Evolutionary conservation across 2,888 invertebrate genomes (phyloP).

Genomic region (Sussaba pulchella): DNA sequence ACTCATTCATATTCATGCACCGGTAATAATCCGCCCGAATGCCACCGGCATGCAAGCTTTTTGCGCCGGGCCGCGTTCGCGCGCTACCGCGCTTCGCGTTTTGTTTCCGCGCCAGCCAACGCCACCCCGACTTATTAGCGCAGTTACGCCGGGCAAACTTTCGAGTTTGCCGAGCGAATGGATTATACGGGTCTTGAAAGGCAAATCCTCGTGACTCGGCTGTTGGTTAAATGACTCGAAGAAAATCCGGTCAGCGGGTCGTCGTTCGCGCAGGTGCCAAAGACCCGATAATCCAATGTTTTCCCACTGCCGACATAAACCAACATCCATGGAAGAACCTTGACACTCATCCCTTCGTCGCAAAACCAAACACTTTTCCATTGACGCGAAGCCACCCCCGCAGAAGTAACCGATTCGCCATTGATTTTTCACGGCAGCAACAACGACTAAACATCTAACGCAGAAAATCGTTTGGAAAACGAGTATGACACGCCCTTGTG

Average conservation of each 20-base stretch:
- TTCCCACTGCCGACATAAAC: slow-evolving; percentile 45
- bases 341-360: slow-evolving; percentile 60
- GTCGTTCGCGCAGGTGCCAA: slow-evolving; percentile 49
- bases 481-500: slow-evolving; percentile 68
- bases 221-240: neutral
- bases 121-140: slow-evolving; percentile 17
- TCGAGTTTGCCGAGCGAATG: neutral
- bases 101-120: slow-evolving; percentile 12
- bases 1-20: slow-evolving; percentile 84
- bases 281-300: slow-evolving; percentile 68
- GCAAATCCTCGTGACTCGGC: slow-evolving; percentile 50
- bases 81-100: slow-evolving; percentile 66
- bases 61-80: slow-evolving; percentile 76
- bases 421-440: slow-evolving; percentile 12
- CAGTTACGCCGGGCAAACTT: slow-evolving; percentile 1
- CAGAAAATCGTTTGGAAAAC: slow-evolving; percentile 69
- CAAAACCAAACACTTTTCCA: slow-evolving; percentile 28
- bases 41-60: slow-evolving; percentile 79
- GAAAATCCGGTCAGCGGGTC: slow-evolving; percentile 56
- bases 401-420: neutral
- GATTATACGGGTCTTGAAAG: neutral
- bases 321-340: slow-evolving; percentile 31
- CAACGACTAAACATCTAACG: slow-evolving; percentile 41
- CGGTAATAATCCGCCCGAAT: slow-evolving; percentile 79
- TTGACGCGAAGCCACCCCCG: slow-evolving; percentile 13